Percentiles rank a stretch among this genome's conserved stretches.
Evolutionary conservation across 2,113 vertebrate species (phyloP).

Genomic region (Sminthopsis crassicaudata): DNA sequence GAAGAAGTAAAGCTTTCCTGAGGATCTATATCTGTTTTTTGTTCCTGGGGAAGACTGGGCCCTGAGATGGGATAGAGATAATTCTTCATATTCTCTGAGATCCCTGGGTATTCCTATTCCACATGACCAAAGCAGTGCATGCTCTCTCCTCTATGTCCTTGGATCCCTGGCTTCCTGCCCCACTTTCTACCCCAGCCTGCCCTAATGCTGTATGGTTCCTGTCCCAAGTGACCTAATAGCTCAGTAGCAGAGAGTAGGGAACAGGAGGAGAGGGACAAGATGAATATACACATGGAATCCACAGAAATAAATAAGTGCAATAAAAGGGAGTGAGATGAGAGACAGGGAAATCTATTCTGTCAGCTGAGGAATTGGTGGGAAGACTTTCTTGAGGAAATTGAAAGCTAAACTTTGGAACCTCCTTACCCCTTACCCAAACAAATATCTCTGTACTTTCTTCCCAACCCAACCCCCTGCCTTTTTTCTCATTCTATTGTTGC

Average conservation of each 20-base stretch:
- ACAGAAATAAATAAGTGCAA: rapidly evolving
- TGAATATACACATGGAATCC: neutral
- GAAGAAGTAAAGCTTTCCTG: neutral
- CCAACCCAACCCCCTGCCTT: neutral
- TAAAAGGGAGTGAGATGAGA: neutral
- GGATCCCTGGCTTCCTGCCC: neutral
- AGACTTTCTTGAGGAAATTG: neutral
- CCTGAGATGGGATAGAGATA: neutral
- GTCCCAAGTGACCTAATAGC: neutral
- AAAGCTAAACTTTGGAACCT: neutral
- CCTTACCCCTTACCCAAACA: neutral
- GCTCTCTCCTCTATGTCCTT: neutral
- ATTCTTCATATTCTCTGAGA: neutral
- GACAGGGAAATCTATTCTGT: neutral
- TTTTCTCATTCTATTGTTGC: neutral
- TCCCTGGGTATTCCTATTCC: neutral
- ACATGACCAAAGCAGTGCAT: neutral
- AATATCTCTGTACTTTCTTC: neutral
- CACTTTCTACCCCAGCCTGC: neutral
- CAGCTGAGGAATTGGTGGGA: neutral
- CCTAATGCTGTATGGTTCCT: neutral
- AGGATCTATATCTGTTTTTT: neutral
- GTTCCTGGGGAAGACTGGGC: neutral
- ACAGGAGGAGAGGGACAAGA: neutral
- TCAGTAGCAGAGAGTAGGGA: neutral